Percentiles rank a stretch among this genome's conserved stretches.
phyloP scores from a whole-genome alignment of 2,888 invertebrate genomes.

The Metellina segmentata region DNA sequence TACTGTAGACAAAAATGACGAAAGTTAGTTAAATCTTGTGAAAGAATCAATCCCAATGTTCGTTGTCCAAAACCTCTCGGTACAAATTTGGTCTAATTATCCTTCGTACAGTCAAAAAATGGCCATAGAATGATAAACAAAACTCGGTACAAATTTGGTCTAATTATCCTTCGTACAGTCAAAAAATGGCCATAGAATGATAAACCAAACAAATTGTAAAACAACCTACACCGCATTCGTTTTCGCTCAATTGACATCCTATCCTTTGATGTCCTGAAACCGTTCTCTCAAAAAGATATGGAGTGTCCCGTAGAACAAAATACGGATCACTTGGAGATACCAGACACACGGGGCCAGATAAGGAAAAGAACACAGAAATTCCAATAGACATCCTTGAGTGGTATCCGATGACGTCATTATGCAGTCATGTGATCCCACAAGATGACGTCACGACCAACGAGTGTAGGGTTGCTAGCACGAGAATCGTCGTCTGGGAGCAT shows the following conservation, averaged over 20 bases:
- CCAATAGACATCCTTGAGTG: slow-evolving; percentile 30
- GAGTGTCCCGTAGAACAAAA: background rate
- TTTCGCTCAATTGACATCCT: background rate
- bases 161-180: no score
- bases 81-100: no score
- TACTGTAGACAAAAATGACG: no score
- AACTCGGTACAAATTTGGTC: background rate
- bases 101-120: no score
- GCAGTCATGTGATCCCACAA: slow-evolving; percentile 44
- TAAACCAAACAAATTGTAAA: background rate
- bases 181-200: no score
- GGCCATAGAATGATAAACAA: no score
- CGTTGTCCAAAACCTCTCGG: background rate
- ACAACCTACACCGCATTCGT: background rate
- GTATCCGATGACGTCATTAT: slow-evolving; percentile 58
- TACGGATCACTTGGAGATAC: background rate
- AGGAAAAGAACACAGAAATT: slow-evolving; percentile 28
- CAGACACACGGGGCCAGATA: background rate
- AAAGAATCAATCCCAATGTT: no score
- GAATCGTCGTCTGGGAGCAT: slow-evolving; percentile 20
- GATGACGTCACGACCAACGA: slow-evolving; percentile 23
- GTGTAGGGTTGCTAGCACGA: slow-evolving; percentile 41
- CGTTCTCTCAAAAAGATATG: background rate
- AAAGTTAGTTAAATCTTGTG: no score
- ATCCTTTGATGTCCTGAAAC: background rate